Evolutionary conservation across 2,113 vertebrate species (phyloP).

Genomic region (Turdus rufiventris): DNA sequence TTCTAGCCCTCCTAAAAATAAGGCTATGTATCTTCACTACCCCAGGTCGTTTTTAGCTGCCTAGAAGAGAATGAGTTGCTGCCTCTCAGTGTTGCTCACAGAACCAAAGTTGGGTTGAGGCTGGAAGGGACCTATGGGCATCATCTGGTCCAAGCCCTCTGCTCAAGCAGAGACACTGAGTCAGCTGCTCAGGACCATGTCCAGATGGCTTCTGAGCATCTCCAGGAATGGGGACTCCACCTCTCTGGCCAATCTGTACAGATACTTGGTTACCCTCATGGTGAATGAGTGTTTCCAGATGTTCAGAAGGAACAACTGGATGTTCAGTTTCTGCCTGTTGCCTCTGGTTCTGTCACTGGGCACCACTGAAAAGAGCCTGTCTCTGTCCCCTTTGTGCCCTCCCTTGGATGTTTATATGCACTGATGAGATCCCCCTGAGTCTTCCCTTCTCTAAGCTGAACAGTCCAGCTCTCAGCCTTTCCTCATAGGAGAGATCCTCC

Average conservation of each 20-base stretch:
- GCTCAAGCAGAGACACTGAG: background rate
- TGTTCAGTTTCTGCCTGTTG: background rate
- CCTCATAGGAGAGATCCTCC: background rate
- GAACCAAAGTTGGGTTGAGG: background rate
- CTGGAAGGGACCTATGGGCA: background rate
- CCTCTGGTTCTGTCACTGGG: background rate
- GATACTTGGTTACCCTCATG: rapidly evolving
- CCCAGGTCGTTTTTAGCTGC: background rate
- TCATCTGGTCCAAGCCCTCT: background rate
- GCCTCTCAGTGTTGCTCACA: background rate
- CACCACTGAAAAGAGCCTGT: background rate
- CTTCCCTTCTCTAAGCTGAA: background rate
- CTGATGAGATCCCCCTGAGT: background rate
- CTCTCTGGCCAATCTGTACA: background rate
- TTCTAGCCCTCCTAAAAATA: background rate
- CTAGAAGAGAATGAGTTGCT: background rate
- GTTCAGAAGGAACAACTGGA: background rate
- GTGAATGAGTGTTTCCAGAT: background rate
- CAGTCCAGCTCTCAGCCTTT: background rate
- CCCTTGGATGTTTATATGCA: background rate
- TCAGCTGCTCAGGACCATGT: background rate
- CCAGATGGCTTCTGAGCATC: background rate
- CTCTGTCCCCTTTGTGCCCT: background rate
- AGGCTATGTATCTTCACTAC: background rate
- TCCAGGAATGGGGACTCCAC: background rate